Conservation (phyloP, 2,797 vertebrate genomes). For the Neosilurus hyrtlii region DNA sequence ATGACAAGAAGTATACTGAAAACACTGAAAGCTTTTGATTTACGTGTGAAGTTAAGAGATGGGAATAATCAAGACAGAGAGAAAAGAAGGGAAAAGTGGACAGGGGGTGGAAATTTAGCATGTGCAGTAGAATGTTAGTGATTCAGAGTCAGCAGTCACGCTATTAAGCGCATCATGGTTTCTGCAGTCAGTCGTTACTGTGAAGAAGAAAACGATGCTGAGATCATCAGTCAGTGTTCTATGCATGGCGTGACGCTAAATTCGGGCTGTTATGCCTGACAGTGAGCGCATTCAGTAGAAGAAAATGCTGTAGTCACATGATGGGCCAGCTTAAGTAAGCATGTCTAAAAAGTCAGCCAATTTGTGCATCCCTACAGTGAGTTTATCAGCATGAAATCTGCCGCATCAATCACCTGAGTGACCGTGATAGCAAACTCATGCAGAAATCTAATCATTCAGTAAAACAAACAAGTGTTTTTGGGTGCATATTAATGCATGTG, state of each 20-base stretch:
- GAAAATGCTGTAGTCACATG: background rate
- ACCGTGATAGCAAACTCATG: background rate
- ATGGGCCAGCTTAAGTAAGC: too few species aligned
- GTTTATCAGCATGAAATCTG: background rate
- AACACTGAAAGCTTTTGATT: background rate
- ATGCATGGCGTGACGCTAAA: background rate
- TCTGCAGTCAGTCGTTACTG: slow-evolving; percentile 9
- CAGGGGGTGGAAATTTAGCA: background rate
- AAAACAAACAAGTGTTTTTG: background rate
- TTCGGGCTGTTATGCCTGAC: background rate
- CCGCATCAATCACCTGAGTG: background rate
- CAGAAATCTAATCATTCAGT: background rate
- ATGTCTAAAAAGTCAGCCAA: background rate
- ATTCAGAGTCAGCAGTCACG: too few species aligned
- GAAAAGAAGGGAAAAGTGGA: background rate
- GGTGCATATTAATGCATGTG: background rate
- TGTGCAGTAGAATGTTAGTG: slow-evolving; percentile 2
- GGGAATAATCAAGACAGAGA: background rate
- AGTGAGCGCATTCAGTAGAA: background rate
- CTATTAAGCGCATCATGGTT: slow-evolving; percentile 34
- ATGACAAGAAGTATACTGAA: background rate
- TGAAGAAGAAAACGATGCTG: slow-evolving; percentile 28
- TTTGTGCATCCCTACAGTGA: too few species aligned
- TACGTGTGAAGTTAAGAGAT: background rate
- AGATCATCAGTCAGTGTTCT: background rate